These are phyloP conservation scores for Eupithecia subfuscata DNA, from an alignment of 2,888 invertebrate species.

Conservation along the genomic window DNA sequence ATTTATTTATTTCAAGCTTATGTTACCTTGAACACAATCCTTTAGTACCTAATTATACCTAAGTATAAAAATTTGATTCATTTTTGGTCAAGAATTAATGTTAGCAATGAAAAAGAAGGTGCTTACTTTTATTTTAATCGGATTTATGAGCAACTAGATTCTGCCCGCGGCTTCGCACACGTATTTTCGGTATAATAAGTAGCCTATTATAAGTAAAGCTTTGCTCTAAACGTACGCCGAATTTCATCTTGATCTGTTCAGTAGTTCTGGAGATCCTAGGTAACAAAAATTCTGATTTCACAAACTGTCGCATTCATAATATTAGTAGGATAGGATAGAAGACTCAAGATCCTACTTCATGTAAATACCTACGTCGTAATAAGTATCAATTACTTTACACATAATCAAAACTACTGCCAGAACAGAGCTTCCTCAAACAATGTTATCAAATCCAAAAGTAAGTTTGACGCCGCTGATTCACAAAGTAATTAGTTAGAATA, in stretches of 20 bases:
- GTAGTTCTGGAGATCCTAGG: too few relatives aligned
- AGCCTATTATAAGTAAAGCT: too few relatives aligned
- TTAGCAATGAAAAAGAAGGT: neutral
- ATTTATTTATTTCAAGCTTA: constrained; percentile 29
- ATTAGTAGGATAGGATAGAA: too few relatives aligned
- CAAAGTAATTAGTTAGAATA: constrained; percentile 46
- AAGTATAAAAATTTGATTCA: too few relatives aligned
- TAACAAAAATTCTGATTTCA: too few relatives aligned
- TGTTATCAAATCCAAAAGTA: constrained; percentile 28
- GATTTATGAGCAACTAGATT: neutral
- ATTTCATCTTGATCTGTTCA: too few relatives aligned
- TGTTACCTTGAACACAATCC: neutral
- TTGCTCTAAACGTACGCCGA: too few relatives aligned
- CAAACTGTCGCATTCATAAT: too few relatives aligned
- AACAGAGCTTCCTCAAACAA: constrained; percentile 28
- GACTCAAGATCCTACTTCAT: neutral
- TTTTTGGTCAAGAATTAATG: too few relatives aligned
- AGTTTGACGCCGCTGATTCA: constrained; percentile 28
- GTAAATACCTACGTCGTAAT: neutral
- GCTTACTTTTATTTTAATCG: neutral
- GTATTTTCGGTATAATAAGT: too few relatives aligned
- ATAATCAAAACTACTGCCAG: constrained; percentile 29
- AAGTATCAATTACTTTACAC: neutral
- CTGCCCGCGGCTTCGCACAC: too few relatives aligned
- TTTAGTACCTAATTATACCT: neutral